Conservation (phyloP, 2,113 vertebrate genomes). For the Rhodinocichla rosea region DNA sequence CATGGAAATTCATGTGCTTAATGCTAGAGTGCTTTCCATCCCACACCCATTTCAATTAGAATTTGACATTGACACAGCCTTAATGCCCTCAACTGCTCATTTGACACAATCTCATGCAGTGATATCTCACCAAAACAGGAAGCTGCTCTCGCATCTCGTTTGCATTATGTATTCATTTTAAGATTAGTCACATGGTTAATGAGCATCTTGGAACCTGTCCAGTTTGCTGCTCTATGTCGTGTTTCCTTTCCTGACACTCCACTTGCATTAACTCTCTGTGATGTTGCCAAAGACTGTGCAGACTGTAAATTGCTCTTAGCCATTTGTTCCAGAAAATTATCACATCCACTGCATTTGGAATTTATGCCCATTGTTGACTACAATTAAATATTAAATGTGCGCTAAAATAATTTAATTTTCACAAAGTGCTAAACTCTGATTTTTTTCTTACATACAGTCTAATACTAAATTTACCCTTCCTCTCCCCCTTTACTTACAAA, state of each 20-base stretch:
- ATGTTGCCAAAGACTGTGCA: conserved; percentile 41
- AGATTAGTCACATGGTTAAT: conserved; percentile 70
- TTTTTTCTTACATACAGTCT: background rate
- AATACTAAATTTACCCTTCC: background rate
- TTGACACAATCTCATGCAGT: conserved; percentile 52
- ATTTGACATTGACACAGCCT: conserved; percentile 59
- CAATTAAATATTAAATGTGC: conserved; percentile 57
- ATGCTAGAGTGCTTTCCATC: conserved; percentile 58
- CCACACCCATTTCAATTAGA: conserved; percentile 69
- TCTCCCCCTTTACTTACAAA: background rate
- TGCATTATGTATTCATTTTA: conserved; percentile 69
- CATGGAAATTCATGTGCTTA: conserved; percentile 73
- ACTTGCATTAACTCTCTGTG: conserved; percentile 49
- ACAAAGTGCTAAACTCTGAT: background rate
- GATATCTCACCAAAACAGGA: conserved; percentile 72
- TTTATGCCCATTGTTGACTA: conserved; percentile 30
- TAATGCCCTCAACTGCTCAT: conserved; percentile 32
- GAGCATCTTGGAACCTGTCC: conserved; percentile 64
- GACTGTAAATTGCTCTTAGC: conserved; percentile 50
- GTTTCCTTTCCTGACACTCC: conserved; percentile 18
- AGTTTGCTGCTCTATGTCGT: conserved; percentile 42
- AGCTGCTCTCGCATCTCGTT: conserved; percentile 57
- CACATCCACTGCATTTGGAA: conserved; percentile 43
- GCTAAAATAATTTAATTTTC: conserved; percentile 50
- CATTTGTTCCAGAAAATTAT: conserved; percentile 66